These are phyloP conservation scores for Pseudonaja textilis DNA, from an alignment of 2,113 vertebrate species.

Conservation along the genomic window DNA sequence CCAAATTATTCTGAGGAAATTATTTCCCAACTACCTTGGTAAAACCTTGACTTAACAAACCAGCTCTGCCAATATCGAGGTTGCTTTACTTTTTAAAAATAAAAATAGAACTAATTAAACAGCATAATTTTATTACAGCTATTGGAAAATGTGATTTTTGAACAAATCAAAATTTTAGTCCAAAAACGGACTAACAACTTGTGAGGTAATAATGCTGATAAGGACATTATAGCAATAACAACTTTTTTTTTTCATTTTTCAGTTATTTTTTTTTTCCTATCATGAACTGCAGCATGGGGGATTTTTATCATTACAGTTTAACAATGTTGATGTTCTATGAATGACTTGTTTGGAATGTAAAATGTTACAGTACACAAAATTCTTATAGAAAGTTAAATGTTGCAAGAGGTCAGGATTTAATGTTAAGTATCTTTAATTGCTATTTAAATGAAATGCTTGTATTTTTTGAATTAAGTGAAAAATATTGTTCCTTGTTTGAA, in stretches of 20 bases:
- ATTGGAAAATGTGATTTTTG: not conserved
- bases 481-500: not conserved
- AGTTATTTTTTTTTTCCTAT: not conserved
- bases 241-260: not conserved
- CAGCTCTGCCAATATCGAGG: not conserved
- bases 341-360: not conserved
- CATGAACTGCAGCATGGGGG: not conserved
- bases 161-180: slow-evolving; percentile 27
- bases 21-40: slow-evolving; percentile 40
- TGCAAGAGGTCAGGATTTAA: not conserved
- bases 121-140: slow-evolving; percentile 22
- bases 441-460: not conserved
- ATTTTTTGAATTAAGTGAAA: not conserved
- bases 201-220: not conserved
- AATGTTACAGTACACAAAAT: not conserved
- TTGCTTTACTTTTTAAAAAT: not conserved
- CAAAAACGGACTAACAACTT: not conserved
- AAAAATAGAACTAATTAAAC: slow-evolving; percentile 24
- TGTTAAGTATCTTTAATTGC: not conserved
- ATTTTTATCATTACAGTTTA: not conserved
- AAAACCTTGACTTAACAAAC: slow-evolving; percentile 34
- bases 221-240: not conserved
- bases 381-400: not conserved
- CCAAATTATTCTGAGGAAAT: slow-evolving; percentile 47
- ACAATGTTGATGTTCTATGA: not conserved